Evolutionary conservation across 2,888 invertebrate genomes (phyloP).

Genomic region (Yponomeuta sedellus): DNA sequence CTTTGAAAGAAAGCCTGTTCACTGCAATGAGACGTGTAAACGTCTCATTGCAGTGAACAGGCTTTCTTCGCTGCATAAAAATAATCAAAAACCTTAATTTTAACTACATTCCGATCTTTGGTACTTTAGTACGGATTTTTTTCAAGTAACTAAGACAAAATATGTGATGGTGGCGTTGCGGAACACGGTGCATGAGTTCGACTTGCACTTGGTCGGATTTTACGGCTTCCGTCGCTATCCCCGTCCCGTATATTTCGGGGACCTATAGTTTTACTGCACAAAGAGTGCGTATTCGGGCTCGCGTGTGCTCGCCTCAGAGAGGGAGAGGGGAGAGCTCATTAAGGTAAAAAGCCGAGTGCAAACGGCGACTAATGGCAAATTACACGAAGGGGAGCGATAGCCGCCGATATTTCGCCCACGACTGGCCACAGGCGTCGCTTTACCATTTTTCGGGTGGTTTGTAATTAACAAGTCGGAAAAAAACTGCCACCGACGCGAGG

Average conservation of each 20-base stretch:
- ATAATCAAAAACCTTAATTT: no score
- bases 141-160: no score
- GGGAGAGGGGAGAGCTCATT: slow-evolving; percentile 67
- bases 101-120: no score
- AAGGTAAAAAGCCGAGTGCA: slow-evolving; percentile 76
- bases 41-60: no score
- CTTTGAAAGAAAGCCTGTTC: no score
- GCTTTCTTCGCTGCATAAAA: no score
- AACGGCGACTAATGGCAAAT: slow-evolving; percentile 74
- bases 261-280: slow-evolving; percentile 22
- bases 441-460: slow-evolving; percentile 20
- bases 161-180: no score
- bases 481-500: neutral
- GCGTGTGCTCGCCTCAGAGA: slow-evolving; percentile 52
- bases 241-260: neutral
- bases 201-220: neutral
- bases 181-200: no score
- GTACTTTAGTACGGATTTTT: no score
- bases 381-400: slow-evolving; percentile 71
- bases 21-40: no score
- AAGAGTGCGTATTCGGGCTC: slow-evolving; percentile 58
- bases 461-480: slow-evolving; percentile 8
- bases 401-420: slow-evolving; percentile 33
- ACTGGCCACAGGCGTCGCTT: slow-evolving; percentile 21
- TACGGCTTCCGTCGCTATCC: neutral